phyloP scores from a whole-genome alignment of 2,113 vertebrate species.

The Madoqua kirkii region DNA sequence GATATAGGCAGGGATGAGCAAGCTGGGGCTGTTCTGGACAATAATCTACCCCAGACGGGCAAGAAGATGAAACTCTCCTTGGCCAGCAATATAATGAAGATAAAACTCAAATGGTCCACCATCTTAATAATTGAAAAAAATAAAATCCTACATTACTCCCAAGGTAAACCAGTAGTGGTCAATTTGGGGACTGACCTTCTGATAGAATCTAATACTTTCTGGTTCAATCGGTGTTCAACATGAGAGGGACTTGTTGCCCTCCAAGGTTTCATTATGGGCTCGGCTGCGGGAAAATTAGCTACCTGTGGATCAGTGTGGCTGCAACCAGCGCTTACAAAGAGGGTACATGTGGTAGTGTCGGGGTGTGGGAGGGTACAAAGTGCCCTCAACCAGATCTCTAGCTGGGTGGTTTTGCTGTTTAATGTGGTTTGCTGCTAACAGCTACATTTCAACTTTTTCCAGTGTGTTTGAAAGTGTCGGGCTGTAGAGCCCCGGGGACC shows the following conservation, averaged over 20 bases:
- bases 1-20: not conserved
- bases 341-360: rapidly evolving
- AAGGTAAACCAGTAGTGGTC: not conserved
- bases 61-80: no score
- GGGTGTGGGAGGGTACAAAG: not conserved
- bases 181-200: not conserved
- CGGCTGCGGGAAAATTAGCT: not conserved
- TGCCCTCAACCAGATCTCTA: not conserved
- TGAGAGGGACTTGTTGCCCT: not conserved
- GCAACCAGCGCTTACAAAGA: not conserved
- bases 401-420: no score
- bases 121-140: not conserved
- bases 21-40: not conserved
- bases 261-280: not conserved
- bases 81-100: not conserved
- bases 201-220: not conserved
- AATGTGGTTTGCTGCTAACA: not conserved
- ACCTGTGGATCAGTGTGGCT: not conserved
- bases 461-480: not conserved
- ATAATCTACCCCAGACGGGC: no score
- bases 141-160: not conserved
- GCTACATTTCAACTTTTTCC: not conserved
- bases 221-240: not conserved
- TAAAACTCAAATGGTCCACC: not conserved
- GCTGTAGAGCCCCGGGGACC: not conserved